These are phyloP conservation scores for Picus viridis DNA, from an alignment of 2,797 vertebrate genomes.

Conservation along the genomic window DNA sequence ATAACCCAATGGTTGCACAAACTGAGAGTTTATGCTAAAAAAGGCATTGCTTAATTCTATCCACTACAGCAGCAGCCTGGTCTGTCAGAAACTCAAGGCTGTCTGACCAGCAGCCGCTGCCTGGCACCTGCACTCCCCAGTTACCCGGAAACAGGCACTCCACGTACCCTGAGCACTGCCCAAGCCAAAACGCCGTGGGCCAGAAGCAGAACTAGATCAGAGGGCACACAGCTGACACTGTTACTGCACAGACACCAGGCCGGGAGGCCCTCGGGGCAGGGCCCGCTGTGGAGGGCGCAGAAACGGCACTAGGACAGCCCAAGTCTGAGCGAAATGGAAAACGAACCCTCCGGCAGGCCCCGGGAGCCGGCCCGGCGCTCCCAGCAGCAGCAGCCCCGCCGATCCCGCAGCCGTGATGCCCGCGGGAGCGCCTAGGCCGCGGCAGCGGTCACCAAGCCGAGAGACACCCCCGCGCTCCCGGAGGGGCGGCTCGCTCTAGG, in stretches of 20 bases:
- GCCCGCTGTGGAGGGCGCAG: not conserved
- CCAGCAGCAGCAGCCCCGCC: not conserved
- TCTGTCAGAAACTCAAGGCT: not conserved
- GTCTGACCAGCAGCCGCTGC: not conserved
- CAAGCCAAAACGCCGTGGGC: fast-evolving
- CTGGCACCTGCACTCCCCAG: not conserved
- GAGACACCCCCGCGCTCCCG: not conserved
- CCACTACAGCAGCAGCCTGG: not conserved
- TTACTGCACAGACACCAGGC: fast-evolving
- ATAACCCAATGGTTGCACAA: not conserved
- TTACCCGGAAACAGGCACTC: too few relatives aligned
- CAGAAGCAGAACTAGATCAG: too few relatives aligned
- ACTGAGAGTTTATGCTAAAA: not conserved
- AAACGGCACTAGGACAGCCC: not conserved
- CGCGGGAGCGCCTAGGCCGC: not conserved
- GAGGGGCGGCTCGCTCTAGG: not conserved
- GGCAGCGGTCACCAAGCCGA: not conserved
- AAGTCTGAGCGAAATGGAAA: not conserved
- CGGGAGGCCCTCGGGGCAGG: not conserved
- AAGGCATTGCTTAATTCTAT: fast-evolving
- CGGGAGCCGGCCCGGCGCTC: too few relatives aligned
- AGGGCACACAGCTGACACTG: fast-evolving
- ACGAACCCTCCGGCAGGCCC: not conserved
- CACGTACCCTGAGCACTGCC: too few relatives aligned
- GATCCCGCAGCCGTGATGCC: too few relatives aligned